Evolutionary conservation across 2,888 invertebrate species (phyloP).

Genomic region (Chalcis sispes): DNA sequence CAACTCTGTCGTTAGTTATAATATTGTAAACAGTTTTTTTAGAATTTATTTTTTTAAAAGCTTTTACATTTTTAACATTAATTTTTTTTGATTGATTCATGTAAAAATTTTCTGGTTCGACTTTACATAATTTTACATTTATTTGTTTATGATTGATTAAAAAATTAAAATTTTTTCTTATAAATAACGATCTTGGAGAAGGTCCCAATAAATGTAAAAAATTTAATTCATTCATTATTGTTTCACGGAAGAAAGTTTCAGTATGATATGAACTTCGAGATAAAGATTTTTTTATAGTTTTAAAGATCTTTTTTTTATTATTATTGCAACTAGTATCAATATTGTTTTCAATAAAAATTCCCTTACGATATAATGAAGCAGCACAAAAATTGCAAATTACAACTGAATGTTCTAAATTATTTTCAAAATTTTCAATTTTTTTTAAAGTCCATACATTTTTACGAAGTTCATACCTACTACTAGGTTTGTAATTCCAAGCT

Average conservation of each 20-base stretch:
- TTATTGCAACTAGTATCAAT: conserved; percentile 2
- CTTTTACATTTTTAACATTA: conserved; percentile 43
- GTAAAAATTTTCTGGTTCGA: conserved; percentile 51
- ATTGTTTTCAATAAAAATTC: conserved; percentile 15
- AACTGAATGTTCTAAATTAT: conserved; percentile 22
- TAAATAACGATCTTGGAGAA: conserved; percentile 61
- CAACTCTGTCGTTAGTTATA: conserved; percentile 65
- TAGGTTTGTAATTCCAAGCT: conserved; percentile 66
- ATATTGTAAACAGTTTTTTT: conserved; percentile 64
- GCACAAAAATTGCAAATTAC: conserved; percentile 52
- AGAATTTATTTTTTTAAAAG: conserved; percentile 37
- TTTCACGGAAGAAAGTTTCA: conserved; percentile 4
- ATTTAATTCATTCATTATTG: conserved; percentile 35
- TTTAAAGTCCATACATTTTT: conserved; percentile 36
- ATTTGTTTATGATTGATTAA: conserved; percentile 50
- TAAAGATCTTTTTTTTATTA: conserved; percentile 26
- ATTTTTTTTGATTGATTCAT: conserved; percentile 38
- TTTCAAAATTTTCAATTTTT: conserved; percentile 17
- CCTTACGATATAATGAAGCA: conserved; percentile 37
- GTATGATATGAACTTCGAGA: background rate
- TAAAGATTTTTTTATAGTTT: background rate
- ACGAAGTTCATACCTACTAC: conserved; percentile 67
- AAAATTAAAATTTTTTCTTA: conserved; percentile 58
- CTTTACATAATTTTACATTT: conserved; percentile 51
- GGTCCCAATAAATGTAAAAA: conserved; percentile 57